Base-by-base conservation (phyloP, 2,888 invertebrate genomes). In the Lapara coniferarum region DNA sequence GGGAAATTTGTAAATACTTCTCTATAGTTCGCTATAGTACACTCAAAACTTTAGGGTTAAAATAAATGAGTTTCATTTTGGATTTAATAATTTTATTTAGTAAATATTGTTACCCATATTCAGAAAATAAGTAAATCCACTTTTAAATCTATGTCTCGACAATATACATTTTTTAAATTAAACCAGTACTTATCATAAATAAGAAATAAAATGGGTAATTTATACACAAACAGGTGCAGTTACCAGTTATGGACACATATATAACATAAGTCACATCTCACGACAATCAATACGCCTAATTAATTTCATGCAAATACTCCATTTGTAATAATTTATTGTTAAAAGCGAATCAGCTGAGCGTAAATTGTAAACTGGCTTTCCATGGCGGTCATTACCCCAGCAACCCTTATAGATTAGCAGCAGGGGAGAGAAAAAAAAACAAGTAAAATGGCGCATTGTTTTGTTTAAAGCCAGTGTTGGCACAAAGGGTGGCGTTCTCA, bases 401-500 rank as follows among this genome's bases (percentile, higher is more conserved):
- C 73, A 82, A 81, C 87, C 86, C 86, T 83, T 84, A 82, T 85
- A 88, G 89, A 90, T 91, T 89, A 90, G 86, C 86, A 82, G 74
- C 78, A 81, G 85, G 81, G 85, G 85, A 86, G 63, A 63, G 63
- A 63, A 63, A 63, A 59, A 59, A 63, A 86, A 85, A 81, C 59
- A 55, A 53, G 83, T 83, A 88, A 90, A 91, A 90, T 90, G 87
- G 86, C 86, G 87, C 77, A 88, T 89, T 90, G 89, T 90, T 89
- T 85, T 85, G 85, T 82, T 86, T 83, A 82, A 87, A 85, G 85
- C 85, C 82, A 83, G 79, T 88, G 86, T 85, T 85, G 82, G 85
- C 83, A 89, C 86, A 89, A 90, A 90, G 90, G 90, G 90, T 86
- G 83, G 85, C 77, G 80, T 84, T 86, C 85, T 84, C 88, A 85